Percentiles rank a stretch among this genome's conserved stretches.
phyloP scores from a whole-genome alignment of 2,888 invertebrate species.

The Mactromeris polynyma region DNA sequence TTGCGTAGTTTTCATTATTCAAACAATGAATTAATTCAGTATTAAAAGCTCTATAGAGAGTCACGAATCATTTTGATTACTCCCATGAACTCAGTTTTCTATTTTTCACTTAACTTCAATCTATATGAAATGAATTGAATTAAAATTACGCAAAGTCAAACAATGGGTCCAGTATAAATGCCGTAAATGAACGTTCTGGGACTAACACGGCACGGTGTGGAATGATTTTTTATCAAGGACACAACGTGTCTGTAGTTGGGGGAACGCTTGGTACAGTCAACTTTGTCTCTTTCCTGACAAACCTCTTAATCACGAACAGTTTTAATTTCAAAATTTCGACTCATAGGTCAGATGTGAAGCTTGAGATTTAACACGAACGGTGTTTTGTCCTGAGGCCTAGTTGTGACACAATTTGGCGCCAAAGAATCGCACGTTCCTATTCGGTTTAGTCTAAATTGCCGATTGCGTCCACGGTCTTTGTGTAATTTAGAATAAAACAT shows the following conservation, averaged over 20 bases:
- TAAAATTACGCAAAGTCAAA: neutral
- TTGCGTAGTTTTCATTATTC: neutral
- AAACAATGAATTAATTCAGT: neutral
- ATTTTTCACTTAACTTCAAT: neutral
- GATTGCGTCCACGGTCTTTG: slow-evolving; percentile 20
- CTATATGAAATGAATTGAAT: neutral
- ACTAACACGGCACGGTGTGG: neutral
- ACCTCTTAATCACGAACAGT: slow-evolving; percentile 22
- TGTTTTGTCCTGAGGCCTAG: slow-evolving; percentile 11
- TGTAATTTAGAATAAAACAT: slow-evolving; percentile 32
- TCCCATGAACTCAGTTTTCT: neutral
- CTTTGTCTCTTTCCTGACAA: slow-evolving; percentile 7
- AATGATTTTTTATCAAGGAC: neutral
- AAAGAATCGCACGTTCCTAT: slow-evolving; percentile 3
- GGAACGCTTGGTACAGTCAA: slow-evolving; percentile 11
- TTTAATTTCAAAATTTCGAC: slow-evolving; percentile 18
- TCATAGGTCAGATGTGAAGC: slow-evolving; percentile 12
- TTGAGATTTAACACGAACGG: neutral
- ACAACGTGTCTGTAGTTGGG: neutral
- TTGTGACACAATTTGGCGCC: slow-evolving; percentile 21
- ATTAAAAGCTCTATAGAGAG: neutral
- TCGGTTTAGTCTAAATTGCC: slow-evolving; percentile 21
- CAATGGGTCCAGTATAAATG: neutral
- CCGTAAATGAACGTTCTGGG: neutral
- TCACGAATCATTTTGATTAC: neutral